These are phyloP conservation scores for Diarsia brunnea DNA, from an alignment of 2,888 invertebrate genomes.

Conservation along the genomic window DNA sequence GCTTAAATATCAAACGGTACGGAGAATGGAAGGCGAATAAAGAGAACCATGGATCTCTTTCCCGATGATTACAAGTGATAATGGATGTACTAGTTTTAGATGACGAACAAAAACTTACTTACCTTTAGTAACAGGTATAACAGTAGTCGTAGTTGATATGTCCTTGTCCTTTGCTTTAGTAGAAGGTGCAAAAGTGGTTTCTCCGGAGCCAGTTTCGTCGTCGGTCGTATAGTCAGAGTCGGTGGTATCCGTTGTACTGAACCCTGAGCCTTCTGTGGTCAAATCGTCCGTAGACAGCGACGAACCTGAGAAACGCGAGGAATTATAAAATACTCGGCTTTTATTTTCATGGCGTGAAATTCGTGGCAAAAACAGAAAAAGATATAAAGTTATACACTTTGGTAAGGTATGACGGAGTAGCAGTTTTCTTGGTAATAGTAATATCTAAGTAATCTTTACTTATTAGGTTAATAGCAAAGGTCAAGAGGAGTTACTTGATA, in stretches of 20 bases:
- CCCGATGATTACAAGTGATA: background rate
- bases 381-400: background rate
- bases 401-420: background rate
- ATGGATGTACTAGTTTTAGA: background rate
- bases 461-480: background rate
- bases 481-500: slow-evolving; percentile 8
- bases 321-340: background rate
- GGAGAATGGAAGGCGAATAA: background rate
- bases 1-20: background rate
- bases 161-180: background rate
- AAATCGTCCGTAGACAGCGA: slow-evolving; percentile 30
- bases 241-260: slow-evolving; percentile 11
- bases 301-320: slow-evolving; percentile 11
- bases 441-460: background rate
- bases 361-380: background rate
- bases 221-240: slow-evolving; percentile 35
- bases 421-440: background rate
- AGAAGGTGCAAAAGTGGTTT: slow-evolving; percentile 23
- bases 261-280: slow-evolving; percentile 42
- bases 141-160: slow-evolving; percentile 19
- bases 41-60: background rate
- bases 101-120: slow-evolving; percentile 1
- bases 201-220: slow-evolving; percentile 25
- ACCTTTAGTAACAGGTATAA: slow-evolving; percentile 8
- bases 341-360: background rate